phyloP scores from a whole-genome alignment of 2,797 vertebrate species.

The Microtus californicus region DNA sequence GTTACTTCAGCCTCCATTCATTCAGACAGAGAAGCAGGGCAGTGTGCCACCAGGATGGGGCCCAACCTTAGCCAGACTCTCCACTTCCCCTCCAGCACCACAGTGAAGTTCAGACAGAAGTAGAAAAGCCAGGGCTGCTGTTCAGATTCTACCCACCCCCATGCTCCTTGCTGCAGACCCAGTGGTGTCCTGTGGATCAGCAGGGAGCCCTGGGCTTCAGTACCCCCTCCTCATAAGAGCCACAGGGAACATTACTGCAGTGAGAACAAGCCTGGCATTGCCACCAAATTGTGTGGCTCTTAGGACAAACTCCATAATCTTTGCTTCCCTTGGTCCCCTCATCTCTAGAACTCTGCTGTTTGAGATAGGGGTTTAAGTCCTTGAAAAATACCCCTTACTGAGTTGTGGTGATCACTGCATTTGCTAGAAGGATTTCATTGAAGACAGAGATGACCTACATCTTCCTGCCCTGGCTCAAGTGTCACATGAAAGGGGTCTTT shows the following conservation, averaged over 20 bases:
- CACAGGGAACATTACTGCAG: not conserved
- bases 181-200: not conserved
- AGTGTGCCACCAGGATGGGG: not conserved
- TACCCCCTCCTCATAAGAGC: not conserved
- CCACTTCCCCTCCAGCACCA: not conserved
- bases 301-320: not conserved
- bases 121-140: not conserved
- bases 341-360: not conserved
- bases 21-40: not conserved
- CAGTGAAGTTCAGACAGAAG: not conserved
- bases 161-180: not conserved
- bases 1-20: not conserved
- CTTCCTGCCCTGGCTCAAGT: not conserved
- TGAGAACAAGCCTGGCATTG: not conserved
- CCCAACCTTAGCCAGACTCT: not conserved
- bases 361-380: not conserved
- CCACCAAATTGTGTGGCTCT: not conserved
- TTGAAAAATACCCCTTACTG: not conserved
- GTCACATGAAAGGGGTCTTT: not conserved
- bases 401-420: not conserved
- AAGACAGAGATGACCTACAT: not conserved
- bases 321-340: not conserved
- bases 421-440: not conserved
- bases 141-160: not conserved
- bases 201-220: not conserved